Evolutionary conservation across 2,113 vertebrate genomes (phyloP), one percentile per base, ranked within the genome.

Genomic region (Gyps fulvus): DNA sequence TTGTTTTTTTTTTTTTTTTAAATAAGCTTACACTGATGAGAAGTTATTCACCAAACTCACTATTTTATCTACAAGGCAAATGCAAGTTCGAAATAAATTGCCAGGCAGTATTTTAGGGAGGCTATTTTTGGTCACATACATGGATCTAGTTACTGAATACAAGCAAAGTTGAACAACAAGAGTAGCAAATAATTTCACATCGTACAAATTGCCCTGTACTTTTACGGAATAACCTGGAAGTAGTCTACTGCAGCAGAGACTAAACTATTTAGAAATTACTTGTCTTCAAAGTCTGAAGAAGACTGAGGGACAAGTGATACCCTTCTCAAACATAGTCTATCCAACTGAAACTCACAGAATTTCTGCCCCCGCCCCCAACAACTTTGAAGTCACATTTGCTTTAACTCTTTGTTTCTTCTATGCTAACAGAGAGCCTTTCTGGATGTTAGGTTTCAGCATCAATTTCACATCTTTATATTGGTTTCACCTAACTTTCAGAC

Each of bases 401-500:
- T 89, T 73, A 88, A 62, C 18, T 86, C 49, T 16, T 16, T 16
- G 26, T 70, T 95, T 84, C 42, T 77, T 49, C 72, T 59, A 12
- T 70, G 45, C 42, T 83, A 90, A 83, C 87, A 86, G 47, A 85
- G 43, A 65, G 11, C 23, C 50, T 54, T 88, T 40, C 84, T 59
- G 50, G 26, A 34, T 66, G 90, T 85, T 47, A 59, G 36, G 66
- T 73, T 97, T 88, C 91, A 83, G 54, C 67, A 89, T n/a, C 87
- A 49, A 93, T 89, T 93, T 88, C 89, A 85, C 49, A 71, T 88
- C 55, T 87, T 80, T 73, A 12, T 87, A 71, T 70, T 69, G 74
- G 38, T 91, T 86, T 76, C 93, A 83, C 78, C 87, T 83, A 25
- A 83, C 89, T 90, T 88, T 94, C 77, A 93, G 66, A 47, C 58